Base-by-base conservation (phyloP, 2,113 vertebrate species). In the Porphyrio hochstetteri region DNA sequence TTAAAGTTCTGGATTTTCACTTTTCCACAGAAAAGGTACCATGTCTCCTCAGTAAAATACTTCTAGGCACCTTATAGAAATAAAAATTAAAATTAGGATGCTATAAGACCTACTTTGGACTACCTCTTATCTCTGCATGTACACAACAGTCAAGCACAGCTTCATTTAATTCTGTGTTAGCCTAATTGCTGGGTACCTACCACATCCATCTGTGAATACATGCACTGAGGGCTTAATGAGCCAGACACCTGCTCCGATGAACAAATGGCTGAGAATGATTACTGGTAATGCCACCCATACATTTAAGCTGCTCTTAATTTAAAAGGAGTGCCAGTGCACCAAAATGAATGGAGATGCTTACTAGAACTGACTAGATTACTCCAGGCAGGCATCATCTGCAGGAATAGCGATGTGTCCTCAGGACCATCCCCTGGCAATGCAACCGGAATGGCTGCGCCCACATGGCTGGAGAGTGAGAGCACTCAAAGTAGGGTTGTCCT, bases 161-260 rank as follows among this genome's bases (percentile, higher is more conserved):
- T 80, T 70, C 13, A 7, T 86, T 90, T 85, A 80, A 88, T 90
- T 92, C 81, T 91, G 38, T 1, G 1, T 65, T 44, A 65, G 57
- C 53, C 78, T 95, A 91, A 97, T 92, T 95, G 91, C 90, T 82
- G 91, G 89, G 94, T 90, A 94, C 81, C 90, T 94, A 89, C 78
- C 78, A 69, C 3, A 3, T 93, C 93, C 91, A 93, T 92, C 91
- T 95, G 91, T 75, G 61, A 72, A 85, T 36, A 85, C 40, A 20
- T 91, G 94, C 60, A 46, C 76, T 3, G 76, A 40, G 67, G 79
- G 50, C 60, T 74, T 93, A 93, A 93, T 88, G 82, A 95, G 36
- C 7, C 75, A 70, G 90, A 74, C 91, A 94, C 93, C 90, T 90
- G 96, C 93, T 92, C 79, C 56, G 42, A 90, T 23, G 78, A 95